Evolutionary conservation across 2,113 vertebrate species (phyloP), one percentile per base, ranked within the genome.

Genomic region (Brachypodius melanocephalos): DNA sequence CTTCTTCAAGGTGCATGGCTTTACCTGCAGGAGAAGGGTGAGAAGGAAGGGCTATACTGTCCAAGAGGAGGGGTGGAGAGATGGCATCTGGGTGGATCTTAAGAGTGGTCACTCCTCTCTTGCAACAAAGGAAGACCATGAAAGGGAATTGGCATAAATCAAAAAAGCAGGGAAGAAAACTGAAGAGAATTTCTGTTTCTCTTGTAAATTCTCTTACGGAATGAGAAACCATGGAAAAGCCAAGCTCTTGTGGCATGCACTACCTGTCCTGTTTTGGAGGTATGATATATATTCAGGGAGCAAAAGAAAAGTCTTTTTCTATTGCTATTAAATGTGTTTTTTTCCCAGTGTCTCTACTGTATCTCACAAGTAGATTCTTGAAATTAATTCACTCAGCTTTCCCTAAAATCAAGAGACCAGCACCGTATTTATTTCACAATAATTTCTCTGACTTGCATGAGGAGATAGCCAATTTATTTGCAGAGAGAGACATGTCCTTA

Each of bases 401-500:
- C 42, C 76, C 58, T 73, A 45, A 79, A 94, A 90, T 85, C 63
- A 51, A n/a, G 48, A 84, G 51, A 96, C 63, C 52, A 77, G 43
- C 59, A 49, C 6, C 40, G 45, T 82, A 80, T 82, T 91, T 85
- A 93, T 95, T 95, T 96, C 69, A 95, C 59, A 42, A 90, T 96
- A 18, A 85, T 92, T 77, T 88, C 20, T 97, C 93, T 97, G 89
- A 89, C 94, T 95, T 54, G 54, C 57, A 77, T 43, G 31, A 83
- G 18, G 28, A 85, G 32, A 48, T 95, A 83, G n/a, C 52, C 94
- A 86, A 92, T 94, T 91, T 93, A 85, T 96, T 97, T 96, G 51
- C 86, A 75, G 90, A 62, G n/a, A 90, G 24, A 91, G 51, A 67
- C 66, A 54, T 61, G 38, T 31, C 45, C 38, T 90, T 57, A 66